Base-by-base conservation (phyloP, 1,140 invertebrate genomes). In the Cherax destructor region DNA sequence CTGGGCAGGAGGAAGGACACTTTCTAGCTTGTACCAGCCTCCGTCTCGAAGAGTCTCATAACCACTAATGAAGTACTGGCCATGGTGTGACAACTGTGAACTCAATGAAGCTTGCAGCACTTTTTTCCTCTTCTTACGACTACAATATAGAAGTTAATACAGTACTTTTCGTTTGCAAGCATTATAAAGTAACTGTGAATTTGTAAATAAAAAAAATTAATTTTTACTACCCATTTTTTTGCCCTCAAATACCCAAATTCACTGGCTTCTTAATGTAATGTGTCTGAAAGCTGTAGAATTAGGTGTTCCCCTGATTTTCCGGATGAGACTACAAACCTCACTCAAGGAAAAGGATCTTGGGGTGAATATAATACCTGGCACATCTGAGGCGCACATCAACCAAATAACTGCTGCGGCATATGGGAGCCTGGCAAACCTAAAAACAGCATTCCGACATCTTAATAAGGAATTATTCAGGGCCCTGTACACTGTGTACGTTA, bases 91-190 rank as follows among this genome's bases (percentile, higher is more conserved):
- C 5, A 85, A 47, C 11, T 85, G 83, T 4, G 65, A 65, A 52
- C 83, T 85, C n/a, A 85, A 21, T 16, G 83, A 85, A 49, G 69
- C 65, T 74, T 85, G 83, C 6, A 85, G 11, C 41, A 72, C 69
- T 49, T 85, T 85, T 50, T 85, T 85, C 83, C 52, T 85, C 69
- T 74, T 85, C 47, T 85, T 85, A 9, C 69, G 65, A 69, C 83
- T 85, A 41, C 0, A 72, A n/a, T 69, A 47, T 3, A 50, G 21
- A 85, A 50, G 0, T 21, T 21, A 72, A 24, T 4, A 21, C 9
- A 69, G 18, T 41, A 18, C 30, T 16, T 49, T 61, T 4, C 16
- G 10, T 56, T 16, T 21, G 24, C 52, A 13, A 65, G 1, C 10
- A 10, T 3, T 49, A 18, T 11, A 0, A 11, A 49, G 30, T 41